phyloP scores from a whole-genome alignment of 2,888 invertebrate genomes.

The Tetragonula carbonaria region DNA sequence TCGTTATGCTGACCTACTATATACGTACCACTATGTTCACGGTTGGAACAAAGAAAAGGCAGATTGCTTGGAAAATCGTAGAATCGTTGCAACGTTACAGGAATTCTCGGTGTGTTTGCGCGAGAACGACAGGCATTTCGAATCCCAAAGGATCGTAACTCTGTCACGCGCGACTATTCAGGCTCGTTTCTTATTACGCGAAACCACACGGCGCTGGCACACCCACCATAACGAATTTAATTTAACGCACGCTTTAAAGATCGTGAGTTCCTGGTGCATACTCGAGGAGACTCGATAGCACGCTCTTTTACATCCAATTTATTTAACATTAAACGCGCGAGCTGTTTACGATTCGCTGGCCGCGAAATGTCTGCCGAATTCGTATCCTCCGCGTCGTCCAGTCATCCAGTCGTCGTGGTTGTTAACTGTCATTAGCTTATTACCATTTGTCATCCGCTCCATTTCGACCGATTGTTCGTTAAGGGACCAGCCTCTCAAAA shows the following conservation, averaged over 20 bases:
- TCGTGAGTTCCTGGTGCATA: conserved; percentile 54
- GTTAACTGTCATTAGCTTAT: conserved; percentile 43
- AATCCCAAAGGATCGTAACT: conserved; percentile 37
- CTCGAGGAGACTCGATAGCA: conserved; percentile 19
- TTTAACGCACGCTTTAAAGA: conserved; percentile 61
- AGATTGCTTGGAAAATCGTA: background rate
- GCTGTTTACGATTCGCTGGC: conserved; percentile 25
- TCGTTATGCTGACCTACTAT: background rate
- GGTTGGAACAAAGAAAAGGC: background rate
- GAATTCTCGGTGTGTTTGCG: conserved; percentile 18
- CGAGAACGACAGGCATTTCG: conserved; percentile 22
- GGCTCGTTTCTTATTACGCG: conserved; percentile 59
- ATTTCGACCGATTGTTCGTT: conserved; percentile 28
- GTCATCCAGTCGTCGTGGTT: background rate
- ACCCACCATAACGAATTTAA: conserved; percentile 68
- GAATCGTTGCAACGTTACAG: conserved; percentile 14
- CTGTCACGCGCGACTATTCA: conserved; percentile 39
- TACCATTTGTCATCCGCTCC: conserved; percentile 27
- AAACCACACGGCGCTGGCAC: conserved; percentile 60
- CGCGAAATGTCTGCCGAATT: conserved; percentile 31
- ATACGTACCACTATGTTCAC: too few species aligned
- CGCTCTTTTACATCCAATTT: conserved; percentile 52
- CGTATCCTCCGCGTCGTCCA: conserved; percentile 22
- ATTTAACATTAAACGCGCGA: conserved; percentile 45
- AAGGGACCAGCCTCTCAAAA: conserved; percentile 26